Evolutionary conservation across 2,888 invertebrate species (phyloP).

Genomic region (Aproaerema taeniolella): DNA sequence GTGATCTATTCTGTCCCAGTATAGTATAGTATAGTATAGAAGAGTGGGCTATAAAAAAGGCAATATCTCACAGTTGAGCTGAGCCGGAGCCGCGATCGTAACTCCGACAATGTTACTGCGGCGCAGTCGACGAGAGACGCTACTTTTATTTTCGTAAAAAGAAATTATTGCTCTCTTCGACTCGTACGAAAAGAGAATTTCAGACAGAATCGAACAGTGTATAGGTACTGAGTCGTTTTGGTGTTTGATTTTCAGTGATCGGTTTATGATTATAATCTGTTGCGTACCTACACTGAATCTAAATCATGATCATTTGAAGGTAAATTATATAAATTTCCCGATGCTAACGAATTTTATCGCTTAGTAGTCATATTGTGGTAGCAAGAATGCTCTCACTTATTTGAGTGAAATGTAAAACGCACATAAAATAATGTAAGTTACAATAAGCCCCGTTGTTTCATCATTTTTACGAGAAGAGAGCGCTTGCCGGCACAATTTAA

Average conservation of each 20-base stretch:
- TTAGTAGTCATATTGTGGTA: too few species aligned
- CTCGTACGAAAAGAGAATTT: neutral
- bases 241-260: too few species aligned
- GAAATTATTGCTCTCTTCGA: constrained; percentile 38
- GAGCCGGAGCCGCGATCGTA: constrained; percentile 69
- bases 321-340: too few species aligned
- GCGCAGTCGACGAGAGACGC: constrained; percentile 50
- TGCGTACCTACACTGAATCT: too few species aligned
- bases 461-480: constrained; percentile 38
- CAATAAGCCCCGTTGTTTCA: constrained; percentile 24
- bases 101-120: constrained; percentile 73
- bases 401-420: constrained; percentile 8
- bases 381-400: too few species aligned
- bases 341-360: too few species aligned
- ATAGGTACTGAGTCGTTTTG: too few species aligned
- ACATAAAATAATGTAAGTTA: constrained; percentile 18
- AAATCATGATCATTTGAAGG: too few species aligned
- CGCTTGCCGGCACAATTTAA: constrained; percentile 27
- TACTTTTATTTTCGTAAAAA: constrained; percentile 57
- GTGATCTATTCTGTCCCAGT: constrained; percentile 74
- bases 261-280: too few species aligned
- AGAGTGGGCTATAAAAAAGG: constrained; percentile 76
- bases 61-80: constrained; percentile 76
- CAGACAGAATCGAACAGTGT: too few species aligned
- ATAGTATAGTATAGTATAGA: constrained; percentile 69